Evolutionary conservation across 2,113 vertebrate species (phyloP), one percentile per base, ranked within the genome.

Genomic region (Amphiprion percula): DNA sequence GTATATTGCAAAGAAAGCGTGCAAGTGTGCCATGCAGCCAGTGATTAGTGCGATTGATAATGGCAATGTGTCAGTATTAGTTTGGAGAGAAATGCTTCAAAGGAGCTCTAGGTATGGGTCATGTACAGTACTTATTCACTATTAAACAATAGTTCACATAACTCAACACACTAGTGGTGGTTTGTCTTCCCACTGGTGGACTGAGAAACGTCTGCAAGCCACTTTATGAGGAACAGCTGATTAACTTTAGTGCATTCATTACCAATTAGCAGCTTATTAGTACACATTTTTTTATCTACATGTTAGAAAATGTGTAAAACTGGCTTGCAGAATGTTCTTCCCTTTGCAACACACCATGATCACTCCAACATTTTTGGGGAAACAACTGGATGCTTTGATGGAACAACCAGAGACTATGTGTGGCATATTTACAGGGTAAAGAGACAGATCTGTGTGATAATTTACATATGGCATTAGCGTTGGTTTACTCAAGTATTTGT

Each of bases 111-210:
- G 24, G 55, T 62, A 84, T 26, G 39, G 61, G 64, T 71, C 26
- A 26, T 26, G 26, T 26, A 26, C 55, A 73, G 19, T 28, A 17
- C 50, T 16, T 68, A 11, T 33, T 60, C 61, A 26, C 56, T 64
- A 61, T 23, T 11, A 77, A 92, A 83, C 85, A 90, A 90, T 86
- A 91, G 90, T 88, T 92, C 80, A 93, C 92, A 87, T 24, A 69
- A 74, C 69, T 77, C 55, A 47, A 79, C 76, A 77, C n/a, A 75
- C 28, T 12, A 41, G 59, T 37, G 70, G 55, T 37, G 16, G 19
- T 54, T 56, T 68, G 41, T 19, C 26, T 66, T 55, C 74, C n/a
- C 9, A 64, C 37, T 71, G 71, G 33, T 37, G 33, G 41, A 73
- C 39, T 21, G 19, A 74, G 28, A 54, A 62, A 68, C 26, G 9